Evolutionary conservation across 2,113 vertebrate species (phyloP), one percentile per base, ranked within the genome.

Genomic region (Peromyscus maniculatus): DNA sequence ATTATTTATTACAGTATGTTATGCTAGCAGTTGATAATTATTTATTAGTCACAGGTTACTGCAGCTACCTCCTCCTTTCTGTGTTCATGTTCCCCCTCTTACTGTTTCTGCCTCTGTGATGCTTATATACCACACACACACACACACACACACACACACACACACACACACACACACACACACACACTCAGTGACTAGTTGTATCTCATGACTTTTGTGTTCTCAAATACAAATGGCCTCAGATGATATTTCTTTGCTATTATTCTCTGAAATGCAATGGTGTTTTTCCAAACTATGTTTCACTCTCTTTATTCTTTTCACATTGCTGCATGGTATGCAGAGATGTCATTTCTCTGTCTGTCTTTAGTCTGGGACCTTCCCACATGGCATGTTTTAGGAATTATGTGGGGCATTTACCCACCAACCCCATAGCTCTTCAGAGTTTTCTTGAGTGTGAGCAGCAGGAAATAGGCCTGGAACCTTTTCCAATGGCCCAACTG

Each of bases 41-140:
- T 97, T 97, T 96, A 93, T 96, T 96, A 96, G 89, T 91, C 59
- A 90, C 82, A 93, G 87, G 83, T 94, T 92, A 83, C 15, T 90
- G 64, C 19, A 74, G n/a, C 84, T 82, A 91, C 89, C 93, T 64
- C 52, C 46, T 97, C 66, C 31, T 88, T 46, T 49, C 17, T 59
- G 6, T 36, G 2, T 72, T 94, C 97, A 66, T 52, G 52, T 52
- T 52, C 52, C 52, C 52, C 52, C 10, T 49, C 46, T 49, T 49
- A 49, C 52, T 52, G 52, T 52, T 52, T 52, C 52, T 95, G 55
- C 49, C 87, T 92, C 72, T 69, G 3, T 87, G 67, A 8, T 66
- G 59, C 21, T 62, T 66, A 66, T 10, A 26, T 15, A 36, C 69
- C 31, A 36, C 67, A 69, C 28, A 31, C 28, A 69, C 13, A 69